Conservation (phyloP, 2,888 invertebrate species). For the Drosophila fungiperda region DNA sequence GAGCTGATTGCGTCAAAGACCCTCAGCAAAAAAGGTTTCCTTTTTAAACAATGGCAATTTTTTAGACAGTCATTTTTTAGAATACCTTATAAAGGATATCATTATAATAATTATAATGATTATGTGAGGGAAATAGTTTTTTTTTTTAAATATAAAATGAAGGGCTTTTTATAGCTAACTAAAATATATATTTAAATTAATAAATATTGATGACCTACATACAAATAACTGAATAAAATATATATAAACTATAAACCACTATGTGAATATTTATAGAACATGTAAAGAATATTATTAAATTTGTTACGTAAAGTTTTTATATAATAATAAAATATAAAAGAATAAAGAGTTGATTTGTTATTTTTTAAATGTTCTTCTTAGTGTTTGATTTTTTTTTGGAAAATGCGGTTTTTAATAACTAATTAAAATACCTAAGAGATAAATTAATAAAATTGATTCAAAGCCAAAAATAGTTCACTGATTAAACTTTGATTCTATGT, state of each 20-base stretch:
- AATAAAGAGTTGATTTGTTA: background rate
- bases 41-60: too few species aligned
- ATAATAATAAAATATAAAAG: background rate
- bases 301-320: too few species aligned
- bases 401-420: too few species aligned
- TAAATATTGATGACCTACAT: background rate
- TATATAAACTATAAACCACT: background rate
- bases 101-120: background rate
- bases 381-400: background rate
- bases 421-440: too few species aligned
- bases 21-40: slow-evolving; percentile 8
- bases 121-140: background rate
- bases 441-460: background rate
- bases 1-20: slow-evolving; percentile 14
- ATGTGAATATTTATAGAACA: background rate
- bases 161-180: background rate
- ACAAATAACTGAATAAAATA: background rate
- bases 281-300: background rate
- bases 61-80: background rate
- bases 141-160: background rate
- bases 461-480: background rate
- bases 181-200: background rate
- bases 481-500: background rate
- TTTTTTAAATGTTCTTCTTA: background rate
- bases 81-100: background rate